Evolutionary conservation across 2,888 invertebrate species (phyloP), one percentile per base, ranked within the genome.

Genomic region (Pollenia labialis): DNA sequence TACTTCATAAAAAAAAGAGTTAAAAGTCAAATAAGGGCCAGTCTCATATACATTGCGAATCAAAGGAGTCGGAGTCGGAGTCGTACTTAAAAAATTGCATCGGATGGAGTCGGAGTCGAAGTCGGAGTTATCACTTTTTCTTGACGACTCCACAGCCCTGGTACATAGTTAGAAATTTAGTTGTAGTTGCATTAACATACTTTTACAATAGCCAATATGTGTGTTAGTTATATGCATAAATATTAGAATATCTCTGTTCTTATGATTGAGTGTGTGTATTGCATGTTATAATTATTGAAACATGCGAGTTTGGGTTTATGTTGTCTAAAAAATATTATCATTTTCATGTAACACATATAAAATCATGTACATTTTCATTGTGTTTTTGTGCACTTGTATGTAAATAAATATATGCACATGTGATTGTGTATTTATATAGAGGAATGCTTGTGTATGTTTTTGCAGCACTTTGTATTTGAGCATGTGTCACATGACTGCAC

Each of bases 401-500:
- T 18, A 1, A 8, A 50, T 44, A 11, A 42, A 23, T 72, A 10
- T 66, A 8, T 14, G 11, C 32, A 16, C 23, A 62, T 72, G 32
- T 56, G 11, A 42, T 14, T 66, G 16, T 16, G 11, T 66, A 46
- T 56, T 40, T 48, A 58, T 48, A 52, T 52, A 18, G 14, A 75
- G 81, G 64, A 46, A 58, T 74, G 60, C 18, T 6, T 68, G 12
- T 40, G 1, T 44, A 18, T 52, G 14, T 64, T 42, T 52, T 50
- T 56, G 50, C 66, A 58, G 60, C 68, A 74, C 74, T 84, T 84
- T 84, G 72, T 79, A 74, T 84, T 74, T 68, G 74, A 84, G 52
- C 84, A 84, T 84, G 74, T 84, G 79, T 84, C 84, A 84, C 84
- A 84, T 84, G 79, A 79, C 84, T 84, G 79, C 84, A 84, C 84